Percentiles rank a stretch among this genome's conserved stretches.
Evolutionary conservation across 1,140 invertebrate species (phyloP).

Genomic region (Halictus rubicundus): DNA sequence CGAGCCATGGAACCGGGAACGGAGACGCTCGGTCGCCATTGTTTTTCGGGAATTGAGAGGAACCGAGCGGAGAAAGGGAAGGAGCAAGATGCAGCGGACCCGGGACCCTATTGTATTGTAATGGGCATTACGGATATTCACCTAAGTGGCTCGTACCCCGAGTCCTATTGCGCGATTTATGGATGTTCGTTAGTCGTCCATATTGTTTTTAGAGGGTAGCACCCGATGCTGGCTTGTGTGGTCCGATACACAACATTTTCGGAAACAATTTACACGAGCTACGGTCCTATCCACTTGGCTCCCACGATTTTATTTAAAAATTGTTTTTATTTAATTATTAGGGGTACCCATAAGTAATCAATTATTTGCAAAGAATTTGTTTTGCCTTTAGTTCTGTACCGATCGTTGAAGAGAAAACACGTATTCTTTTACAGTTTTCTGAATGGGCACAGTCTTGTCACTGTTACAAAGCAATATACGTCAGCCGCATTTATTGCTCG

Average conservation of each 20-base stretch:
- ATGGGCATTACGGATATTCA: slow-evolving; percentile 73
- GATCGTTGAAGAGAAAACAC: no score
- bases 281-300: no score
- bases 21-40: slow-evolving; percentile 55
- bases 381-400: no score
- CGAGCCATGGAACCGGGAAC: slow-evolving; percentile 1
- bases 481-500: no score
- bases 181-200: slow-evolving; percentile 64
- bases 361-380: no score
- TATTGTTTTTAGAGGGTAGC: slow-evolving; percentile 36
- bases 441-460: no score
- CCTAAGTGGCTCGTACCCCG: slow-evolving; percentile 59
- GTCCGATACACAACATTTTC: neutral
- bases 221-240: slow-evolving; percentile 2
- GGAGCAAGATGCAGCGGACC: slow-evolving; percentile 22
- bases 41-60: slow-evolving; percentile 64
- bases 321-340: no score
- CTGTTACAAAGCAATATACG: no score
- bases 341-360: no score
- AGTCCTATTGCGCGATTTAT: slow-evolving; percentile 71
- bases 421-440: no score
- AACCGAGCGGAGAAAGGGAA: slow-evolving; percentile 39
- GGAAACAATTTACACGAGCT: neutral
- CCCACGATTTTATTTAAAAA: no score
- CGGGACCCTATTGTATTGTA: slow-evolving; percentile 77